Evolutionary conservation across 2,113 vertebrate species (phyloP), one percentile per base, ranked within the genome.

Genomic region (Oreochromis spilurus): DNA sequence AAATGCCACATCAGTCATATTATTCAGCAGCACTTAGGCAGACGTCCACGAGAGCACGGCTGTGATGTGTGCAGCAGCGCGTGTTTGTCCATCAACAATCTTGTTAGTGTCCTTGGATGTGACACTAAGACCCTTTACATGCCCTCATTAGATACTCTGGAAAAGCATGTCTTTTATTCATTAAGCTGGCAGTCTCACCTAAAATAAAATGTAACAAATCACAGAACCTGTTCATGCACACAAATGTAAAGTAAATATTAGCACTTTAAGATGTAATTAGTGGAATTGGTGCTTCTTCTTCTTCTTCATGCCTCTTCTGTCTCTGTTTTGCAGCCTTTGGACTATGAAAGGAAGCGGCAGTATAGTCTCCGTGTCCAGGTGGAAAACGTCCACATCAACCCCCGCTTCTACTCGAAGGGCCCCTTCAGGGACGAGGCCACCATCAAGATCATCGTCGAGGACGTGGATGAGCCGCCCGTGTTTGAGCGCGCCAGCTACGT

Each of bases 321-420:
- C 43, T 82, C 9, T 14, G 6, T 13, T 34, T 60, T 57, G 8
- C 87, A 99, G 98, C 94, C 97, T 38, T 60, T 99, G 95, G 98
- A 99, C 94, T 99, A 97, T 0, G 98, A 99, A 96, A 97, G 87
- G 90, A 98, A 97, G 95, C 97, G 93, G 31, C 93, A 96, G 26
- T 99, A 98, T 88, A 97, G 93, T 21, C 96, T 99, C 65, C 97
- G 97, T 29, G 95, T 99, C 4, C 98, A 99, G 95, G 98, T 98
- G 90, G 96, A 97, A 84, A 99, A 99, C 85, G 95, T 94, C 65
- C 96, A 97, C 0, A 89, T 98, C 45, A 97, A 97, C 85, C 95
- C 97, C 1, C 97, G 96, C 60, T 99, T 98, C 95, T 96, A 97
- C 85, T 96, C 97, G 82, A 80, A 96, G 91, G 98, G 98, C 0